Evolutionary conservation across 2,888 invertebrate species (phyloP).

Genomic region (Andrena fulva): DNA sequence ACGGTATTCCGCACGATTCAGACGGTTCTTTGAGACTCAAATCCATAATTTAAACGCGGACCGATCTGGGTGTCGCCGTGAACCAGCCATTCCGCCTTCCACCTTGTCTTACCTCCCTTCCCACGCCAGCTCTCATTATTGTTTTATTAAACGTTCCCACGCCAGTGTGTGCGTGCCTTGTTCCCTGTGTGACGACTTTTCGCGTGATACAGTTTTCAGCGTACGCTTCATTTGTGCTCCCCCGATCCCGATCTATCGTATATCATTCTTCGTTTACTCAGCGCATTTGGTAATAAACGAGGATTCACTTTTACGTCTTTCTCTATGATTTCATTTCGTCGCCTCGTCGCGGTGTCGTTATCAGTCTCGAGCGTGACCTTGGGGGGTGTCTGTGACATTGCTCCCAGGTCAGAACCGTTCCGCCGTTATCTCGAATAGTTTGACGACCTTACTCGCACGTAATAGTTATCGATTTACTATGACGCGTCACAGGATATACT

Average conservation of each 20-base stretch:
- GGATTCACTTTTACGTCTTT: not conserved
- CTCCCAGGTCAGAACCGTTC: not conserved
- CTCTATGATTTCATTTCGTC: not conserved
- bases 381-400: not conserved
- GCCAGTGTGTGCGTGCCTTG: no score
- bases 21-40: not conserved
- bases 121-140: slow-evolving; percentile 6
- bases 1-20: not conserved
- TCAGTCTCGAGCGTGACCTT: not conserved
- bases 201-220: not conserved
- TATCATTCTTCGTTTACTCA: no score
- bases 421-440: not conserved
- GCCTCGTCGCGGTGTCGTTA: not conserved
- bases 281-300: slow-evolving; percentile 8
- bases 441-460: not conserved
- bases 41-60: not conserved
- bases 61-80: slow-evolving; percentile 24
- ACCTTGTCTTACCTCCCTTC: slow-evolving; percentile 2
- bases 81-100: not conserved
- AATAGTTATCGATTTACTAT: slow-evolving; percentile 6
- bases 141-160: slow-evolving; percentile 24
- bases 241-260: no score
- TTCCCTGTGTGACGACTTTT: slow-evolving; percentile 1
- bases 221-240: no score
- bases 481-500: no score